Percentiles rank a stretch among this genome's conserved stretches.
These are phyloP conservation scores for Reticulitermes lucifugus DNA, from an alignment of 2,888 invertebrate species.

Conservation along the genomic window DNA sequence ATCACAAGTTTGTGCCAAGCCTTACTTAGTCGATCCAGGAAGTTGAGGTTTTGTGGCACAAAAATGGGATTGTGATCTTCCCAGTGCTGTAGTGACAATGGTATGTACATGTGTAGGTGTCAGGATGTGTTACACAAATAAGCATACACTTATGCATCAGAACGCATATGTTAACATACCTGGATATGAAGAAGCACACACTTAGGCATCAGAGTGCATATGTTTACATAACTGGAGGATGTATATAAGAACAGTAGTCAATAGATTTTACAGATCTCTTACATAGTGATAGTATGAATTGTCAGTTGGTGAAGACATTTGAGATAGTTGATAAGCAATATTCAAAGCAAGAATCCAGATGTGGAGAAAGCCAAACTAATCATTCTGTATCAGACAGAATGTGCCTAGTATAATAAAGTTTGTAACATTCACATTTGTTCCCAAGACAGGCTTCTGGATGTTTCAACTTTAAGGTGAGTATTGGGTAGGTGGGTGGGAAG, in stretches of 20 bases:
- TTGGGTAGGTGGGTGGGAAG: constrained; percentile 43
- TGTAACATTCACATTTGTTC: constrained; percentile 32
- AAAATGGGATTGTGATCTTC: too few relatives aligned
- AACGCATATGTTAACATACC: too few relatives aligned
- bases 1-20: not conserved
- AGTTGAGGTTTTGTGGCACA: too few relatives aligned
- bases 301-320: not conserved
- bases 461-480: constrained; percentile 48
- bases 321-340: not conserved
- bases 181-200: not conserved
- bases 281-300: not conserved
- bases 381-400: constrained; percentile 20
- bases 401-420: constrained; percentile 6
- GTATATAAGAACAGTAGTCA: too few relatives aligned
- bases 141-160: too few relatives aligned
- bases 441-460: constrained; percentile 38
- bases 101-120: not conserved
- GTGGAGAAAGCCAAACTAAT: constrained; percentile 40
- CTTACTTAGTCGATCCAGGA: not conserved
- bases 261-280: too few relatives aligned
- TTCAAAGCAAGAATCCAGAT: constrained; percentile 22
- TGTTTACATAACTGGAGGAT: too few relatives aligned
- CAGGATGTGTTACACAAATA: not conserved
- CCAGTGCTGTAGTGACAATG: too few relatives aligned
- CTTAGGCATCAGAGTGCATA: too few relatives aligned